Base-by-base conservation (phyloP, 2,113 vertebrate genomes). In the Trinectes maculatus region DNA sequence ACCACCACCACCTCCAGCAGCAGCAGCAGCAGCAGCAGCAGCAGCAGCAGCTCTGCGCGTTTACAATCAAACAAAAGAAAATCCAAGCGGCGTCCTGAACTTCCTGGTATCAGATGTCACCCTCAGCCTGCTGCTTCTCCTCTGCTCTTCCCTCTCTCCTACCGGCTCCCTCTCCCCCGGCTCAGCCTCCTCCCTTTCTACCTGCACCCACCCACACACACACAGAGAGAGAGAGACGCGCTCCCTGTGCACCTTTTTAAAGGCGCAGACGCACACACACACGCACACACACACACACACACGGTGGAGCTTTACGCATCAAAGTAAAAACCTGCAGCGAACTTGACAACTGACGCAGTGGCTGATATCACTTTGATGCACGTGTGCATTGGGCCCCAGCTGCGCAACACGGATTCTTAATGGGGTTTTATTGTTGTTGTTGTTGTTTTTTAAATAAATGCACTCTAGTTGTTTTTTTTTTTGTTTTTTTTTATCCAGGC, bases 51-150 rank as follows among this genome's bases (percentile, higher is more conserved):
- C 77, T 70, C 82, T 73, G 89, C 84, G 82, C 64, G 86, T 85
- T 89, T 86, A 92, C 91, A 91, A 90, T 80, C 91, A 92, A 87
- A 94, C 92, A 93, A 94, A 90, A 93, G 91, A 91, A n/a, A 92
- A 91, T 91, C 88, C 91, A 88, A 88, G 87, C 88, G 82, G 79
- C 85, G 79, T 89, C 72, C 72, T 87, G 73, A 86, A 94, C 95
- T 95, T 95, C 95, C 95, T 94, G 94, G 94, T 94, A 93, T 94
- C 93, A 89, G 74, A 90, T 94, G 90, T 93, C 93, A 92, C 60
- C 75, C 86, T 79, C 71, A 83, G 82, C 43, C 82, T 77, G n/a
- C 86, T 69, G 84, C 53, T 52, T 58, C 74, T 70, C 71, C 49
- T 57, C 21, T 48, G 54, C 64, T 59, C 49, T 21, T 25, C 71